Base-by-base conservation (phyloP, 2,888 invertebrate genomes). In the Calliopum simillimum region DNA sequence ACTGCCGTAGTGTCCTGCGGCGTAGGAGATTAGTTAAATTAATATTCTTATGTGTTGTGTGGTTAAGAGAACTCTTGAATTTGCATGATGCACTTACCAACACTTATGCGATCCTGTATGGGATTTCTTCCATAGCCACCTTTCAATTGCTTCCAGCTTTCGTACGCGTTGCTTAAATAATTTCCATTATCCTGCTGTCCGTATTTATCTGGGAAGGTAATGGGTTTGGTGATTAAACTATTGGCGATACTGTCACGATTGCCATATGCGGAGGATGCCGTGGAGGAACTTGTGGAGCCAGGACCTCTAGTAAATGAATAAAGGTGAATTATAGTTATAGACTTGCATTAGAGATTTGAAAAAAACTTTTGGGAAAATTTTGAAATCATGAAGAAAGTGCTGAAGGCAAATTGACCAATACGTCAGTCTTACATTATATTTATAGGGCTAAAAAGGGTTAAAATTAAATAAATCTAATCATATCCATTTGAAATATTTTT, bases 61-160 rank as follows among this genome's bases (percentile, higher is more conserved):
- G 33, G 33, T 33, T 8, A 33, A 33, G 33, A 33, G 5, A 33
- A 33, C 13, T 14, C 11, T 13, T 13, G 3, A 61, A 23, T 23
- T 44, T 23, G 4, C 23, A 61, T 21, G n/a, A 14, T 11, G 12
- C 12, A 76, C 81, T 74, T 74, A 83, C 83, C 82, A 75, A 83
- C 82, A 71, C 82, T 83, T 19, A 83, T 83, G 44, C 83, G 76
- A 49, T 83, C 80, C 71, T 81, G 80, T 11, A 76, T 44, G 11
- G 73, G 75, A 47, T 73, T n/a, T 70, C 71, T 61, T 69, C 58
- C 53, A 23, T 53, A 23, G 14, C 23, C 58, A n/a, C 64, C 71
- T 65, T 69, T 73, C 56, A 73, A 49, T 65, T 76, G 76, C 82
- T 58, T 47, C 59, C 83, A 83, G 69, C 76, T 79, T 71, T 75